Conservation (phyloP, 1,140 invertebrate genomes). For the Cyrtorhinus lividipennis region DNA sequence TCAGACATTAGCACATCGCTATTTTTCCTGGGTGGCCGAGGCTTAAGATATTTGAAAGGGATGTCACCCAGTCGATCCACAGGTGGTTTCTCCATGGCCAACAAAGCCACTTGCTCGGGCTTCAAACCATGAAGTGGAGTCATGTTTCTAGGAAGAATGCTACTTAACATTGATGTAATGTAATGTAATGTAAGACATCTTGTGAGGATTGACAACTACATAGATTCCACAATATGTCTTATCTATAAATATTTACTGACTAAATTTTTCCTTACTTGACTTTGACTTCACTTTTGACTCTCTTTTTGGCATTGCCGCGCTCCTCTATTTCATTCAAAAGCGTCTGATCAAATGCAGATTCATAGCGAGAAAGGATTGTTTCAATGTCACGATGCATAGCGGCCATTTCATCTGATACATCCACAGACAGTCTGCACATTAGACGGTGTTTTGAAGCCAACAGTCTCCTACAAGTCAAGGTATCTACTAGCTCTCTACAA, state of each 20-base stretch:
- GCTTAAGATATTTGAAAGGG: constrained; percentile 10
- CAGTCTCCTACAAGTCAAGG: neutral
- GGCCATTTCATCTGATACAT: constrained; percentile 14
- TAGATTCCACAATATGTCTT: neutral
- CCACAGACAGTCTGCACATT: constrained; percentile 1
- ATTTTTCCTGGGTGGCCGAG: neutral
- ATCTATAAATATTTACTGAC: too few species aligned
- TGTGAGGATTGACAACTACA: neutral
- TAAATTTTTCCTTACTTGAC: neutral
- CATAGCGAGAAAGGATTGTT: constrained; percentile 8
- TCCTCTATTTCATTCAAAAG: neutral
- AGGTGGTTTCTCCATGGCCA: constrained; percentile 17
- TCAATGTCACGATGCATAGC: constrained; percentile 13
- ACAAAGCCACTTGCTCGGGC: neutral
- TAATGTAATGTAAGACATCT: neutral
- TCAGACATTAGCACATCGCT: neutral
- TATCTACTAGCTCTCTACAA: too few species aligned
- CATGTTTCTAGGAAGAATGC: neutral
- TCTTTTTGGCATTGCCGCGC: neutral
- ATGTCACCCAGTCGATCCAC: constrained; percentile 14
- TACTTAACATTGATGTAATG: neutral
- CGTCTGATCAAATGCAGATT: neutral
- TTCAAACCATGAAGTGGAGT: neutral
- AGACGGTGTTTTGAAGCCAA: neutral
- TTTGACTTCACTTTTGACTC: neutral